Evolutionary conservation across 2,113 vertebrate species (phyloP).

Genomic region (Martes martes): DNA sequence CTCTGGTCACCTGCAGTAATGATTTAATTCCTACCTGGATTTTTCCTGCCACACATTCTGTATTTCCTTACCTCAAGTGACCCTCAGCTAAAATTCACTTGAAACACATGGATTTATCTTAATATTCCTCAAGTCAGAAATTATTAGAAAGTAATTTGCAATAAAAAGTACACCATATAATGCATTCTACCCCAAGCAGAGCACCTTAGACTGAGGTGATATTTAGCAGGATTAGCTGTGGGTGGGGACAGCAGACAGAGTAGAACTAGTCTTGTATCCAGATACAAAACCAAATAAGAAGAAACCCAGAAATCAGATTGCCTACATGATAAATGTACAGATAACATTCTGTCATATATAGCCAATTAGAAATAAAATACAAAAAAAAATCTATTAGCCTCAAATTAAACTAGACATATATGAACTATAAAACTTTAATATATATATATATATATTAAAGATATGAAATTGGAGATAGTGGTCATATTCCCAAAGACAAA

Average conservation of each 20-base stretch:
- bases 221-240: not conserved
- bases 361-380: not conserved
- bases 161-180: not conserved
- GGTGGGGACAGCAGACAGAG: not conserved
- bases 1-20: not conserved
- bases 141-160: not conserved
- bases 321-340: not conserved
- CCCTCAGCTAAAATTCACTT: not conserved
- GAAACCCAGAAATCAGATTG: not conserved
- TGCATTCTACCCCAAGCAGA: not conserved
- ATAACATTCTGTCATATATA: not conserved
- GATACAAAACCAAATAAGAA: not conserved
- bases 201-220: not conserved
- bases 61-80: not conserved
- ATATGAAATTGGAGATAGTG: not conserved
- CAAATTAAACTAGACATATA: not conserved
- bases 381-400: not conserved
- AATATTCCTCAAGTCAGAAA: not conserved
- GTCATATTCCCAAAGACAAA: not conserved
- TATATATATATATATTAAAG: not conserved
- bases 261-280: not conserved
- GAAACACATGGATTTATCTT: not conserved
- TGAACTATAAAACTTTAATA: not conserved
- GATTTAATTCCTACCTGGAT: not conserved
- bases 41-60: not conserved